Evolutionary conservation across 2,113 vertebrate species (phyloP).

Genomic region (Mystacornis crossleyi): DNA sequence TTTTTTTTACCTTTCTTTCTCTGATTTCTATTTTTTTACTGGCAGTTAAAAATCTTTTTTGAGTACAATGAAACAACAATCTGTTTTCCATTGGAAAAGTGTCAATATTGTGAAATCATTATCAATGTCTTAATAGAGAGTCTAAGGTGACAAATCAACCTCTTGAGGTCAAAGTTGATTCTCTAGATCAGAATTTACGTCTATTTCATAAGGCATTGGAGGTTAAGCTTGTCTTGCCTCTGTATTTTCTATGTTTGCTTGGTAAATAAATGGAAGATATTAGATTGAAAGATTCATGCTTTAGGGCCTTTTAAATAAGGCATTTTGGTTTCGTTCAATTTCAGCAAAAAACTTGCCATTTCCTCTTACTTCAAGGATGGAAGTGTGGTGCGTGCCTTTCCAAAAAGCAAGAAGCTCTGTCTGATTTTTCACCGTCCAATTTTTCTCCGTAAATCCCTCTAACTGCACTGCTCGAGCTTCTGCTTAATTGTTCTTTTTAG

Average conservation of each 20-base stretch:
- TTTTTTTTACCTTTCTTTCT: background rate
- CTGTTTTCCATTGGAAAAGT: background rate
- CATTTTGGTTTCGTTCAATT: background rate
- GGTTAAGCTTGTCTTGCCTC: background rate
- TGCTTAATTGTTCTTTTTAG: constrained; percentile 66
- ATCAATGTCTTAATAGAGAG: accelerated
- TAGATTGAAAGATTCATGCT: accelerated
- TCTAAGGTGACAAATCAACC: background rate
- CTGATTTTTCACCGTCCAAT: background rate
- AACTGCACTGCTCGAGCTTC: background rate
- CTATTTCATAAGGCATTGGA: background rate
- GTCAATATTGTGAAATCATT: background rate
- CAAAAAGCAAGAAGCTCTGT: background rate
- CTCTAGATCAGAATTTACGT: background rate
- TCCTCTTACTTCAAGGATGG: background rate
- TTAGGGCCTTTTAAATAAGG: background rate
- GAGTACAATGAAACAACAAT: background rate
- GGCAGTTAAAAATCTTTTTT: background rate
- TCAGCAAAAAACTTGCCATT: background rate
- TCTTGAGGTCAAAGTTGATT: background rate
- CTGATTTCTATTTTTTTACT: background rate
- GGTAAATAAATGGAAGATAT: background rate
- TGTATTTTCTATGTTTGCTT: background rate
- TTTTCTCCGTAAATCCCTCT: background rate
- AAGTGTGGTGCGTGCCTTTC: background rate